These are phyloP conservation scores for Scarus forsteni DNA, from an alignment of 2,797 vertebrate species.

Conservation along the genomic window DNA sequence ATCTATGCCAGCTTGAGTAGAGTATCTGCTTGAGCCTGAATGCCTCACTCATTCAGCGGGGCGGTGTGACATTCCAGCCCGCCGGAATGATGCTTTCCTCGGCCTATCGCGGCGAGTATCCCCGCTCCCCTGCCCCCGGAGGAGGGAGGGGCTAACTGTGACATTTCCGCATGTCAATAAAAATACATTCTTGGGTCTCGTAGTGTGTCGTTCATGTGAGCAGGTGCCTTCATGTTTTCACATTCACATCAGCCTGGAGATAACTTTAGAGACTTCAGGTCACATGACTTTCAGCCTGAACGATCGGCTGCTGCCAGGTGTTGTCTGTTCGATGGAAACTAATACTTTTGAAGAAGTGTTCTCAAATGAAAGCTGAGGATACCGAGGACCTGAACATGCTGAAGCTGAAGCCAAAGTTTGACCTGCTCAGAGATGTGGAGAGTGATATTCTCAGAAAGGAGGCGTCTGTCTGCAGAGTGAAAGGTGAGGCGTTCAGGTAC, in stretches of 20 bases:
- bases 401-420: conserved; percentile 71
- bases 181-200: neutral
- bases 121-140: conserved; percentile 1
- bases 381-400: conserved; percentile 66
- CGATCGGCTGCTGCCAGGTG: conserved; percentile 30
- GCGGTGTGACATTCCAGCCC: conserved; percentile 64
- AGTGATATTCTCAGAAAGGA: conserved; percentile 77
- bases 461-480: conserved; percentile 65
- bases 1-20: neutral
- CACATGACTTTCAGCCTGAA: conserved; percentile 62
- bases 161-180: conserved; percentile 67
- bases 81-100: conserved; percentile 43
- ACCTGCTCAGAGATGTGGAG: conserved; percentile 79
- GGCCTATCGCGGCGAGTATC: conserved; percentile 53
- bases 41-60: conserved; percentile 29
- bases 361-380: neutral
- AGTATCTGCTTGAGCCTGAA: neutral
- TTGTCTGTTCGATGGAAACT: conserved; percentile 25
- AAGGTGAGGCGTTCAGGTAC: conserved; percentile 78
- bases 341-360: neutral
- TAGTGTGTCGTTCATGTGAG: neutral
- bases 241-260: conserved; percentile 9
- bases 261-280: conserved; percentile 33
- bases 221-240: neutral
- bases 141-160: conserved; percentile 46